Base-by-base conservation (phyloP, 2,113 vertebrate genomes). In the Cebus imitator region DNA sequence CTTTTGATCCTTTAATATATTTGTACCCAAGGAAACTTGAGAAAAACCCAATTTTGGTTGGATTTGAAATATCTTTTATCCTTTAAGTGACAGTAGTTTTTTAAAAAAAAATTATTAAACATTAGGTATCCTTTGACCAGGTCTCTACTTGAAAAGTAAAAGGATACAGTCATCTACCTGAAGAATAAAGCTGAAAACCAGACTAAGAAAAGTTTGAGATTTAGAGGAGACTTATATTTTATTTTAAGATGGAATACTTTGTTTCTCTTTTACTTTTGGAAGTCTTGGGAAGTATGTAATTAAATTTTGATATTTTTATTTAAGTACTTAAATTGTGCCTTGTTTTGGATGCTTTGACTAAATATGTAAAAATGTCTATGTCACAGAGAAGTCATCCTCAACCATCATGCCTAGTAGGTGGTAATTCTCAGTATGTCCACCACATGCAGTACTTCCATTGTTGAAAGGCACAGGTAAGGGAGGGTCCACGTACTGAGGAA, bases 1-100 rank as follows among this genome's bases (percentile, higher is more conserved):
- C 40, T 93, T 96, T 78, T 45, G 81, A 97, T 87, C 48, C 90
- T 96, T 94, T 95, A 27, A 16, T 50, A 85, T 55, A 64, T 50
- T 18, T 89, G 9, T 40, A 20, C 45, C 10, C 78, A 58, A 96
- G 30, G 68, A 96, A 70, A 66, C 30, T 88, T 23, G 4, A 97
- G 87, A 95, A 97, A 45, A 94, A 4, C 0, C 0, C 85, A 87
- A 8, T 58, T 88, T 30, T 85, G 21, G n/a, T 16, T 89, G 58
- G 40, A 5, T 8, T 90, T 50, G 94, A 91, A 95, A 87, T 85
- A 94, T 75, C 61, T 92, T 17, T 40, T 27, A 52, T 0, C 61
- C 70, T 20, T 84, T 79, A 70, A 32, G 72, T 72, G 55, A 79
- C 89, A 72, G 17, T 73, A 52, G 92, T 91, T 30, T 64, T 61